Evolutionary conservation across 1,140 invertebrate species (phyloP).

Genomic region (Papilio polyxenes): DNA sequence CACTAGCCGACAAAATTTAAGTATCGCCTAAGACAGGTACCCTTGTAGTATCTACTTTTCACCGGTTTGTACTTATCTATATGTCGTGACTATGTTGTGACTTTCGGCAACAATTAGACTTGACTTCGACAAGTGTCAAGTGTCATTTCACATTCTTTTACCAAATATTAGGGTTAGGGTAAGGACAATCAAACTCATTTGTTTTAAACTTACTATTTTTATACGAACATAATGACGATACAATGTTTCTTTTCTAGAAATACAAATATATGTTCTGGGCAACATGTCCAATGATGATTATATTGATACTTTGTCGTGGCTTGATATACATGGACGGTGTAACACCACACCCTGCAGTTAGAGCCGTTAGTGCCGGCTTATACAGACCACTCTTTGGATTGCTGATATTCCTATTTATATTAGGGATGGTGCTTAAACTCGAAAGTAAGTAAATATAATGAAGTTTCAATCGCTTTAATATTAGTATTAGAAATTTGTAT

Average conservation of each 20-base stretch:
- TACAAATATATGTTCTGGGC: constrained; percentile 38
- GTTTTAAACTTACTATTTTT: too few relatives aligned
- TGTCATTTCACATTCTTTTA: too few relatives aligned
- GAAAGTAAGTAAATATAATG: not conserved
- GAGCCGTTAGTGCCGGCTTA: not conserved
- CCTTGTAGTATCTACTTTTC: too few relatives aligned
- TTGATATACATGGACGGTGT: not conserved
- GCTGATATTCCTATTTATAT: not conserved
- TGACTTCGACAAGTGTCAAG: too few relatives aligned
- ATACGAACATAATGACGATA: not conserved
- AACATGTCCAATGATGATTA: not conserved
- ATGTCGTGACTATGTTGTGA: too few relatives aligned
- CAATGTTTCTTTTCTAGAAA: constrained; percentile 40
- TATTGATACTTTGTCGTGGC: not conserved
- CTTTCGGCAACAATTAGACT: too few relatives aligned
- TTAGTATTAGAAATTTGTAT: too few relatives aligned
- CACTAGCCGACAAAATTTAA: too few relatives aligned
- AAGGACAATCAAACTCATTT: too few relatives aligned
- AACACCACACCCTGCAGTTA: not conserved
- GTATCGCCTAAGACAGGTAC: too few relatives aligned
- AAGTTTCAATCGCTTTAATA: not conserved
- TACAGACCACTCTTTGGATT: not conserved
- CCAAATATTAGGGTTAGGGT: too few relatives aligned
- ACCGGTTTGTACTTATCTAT: too few relatives aligned
- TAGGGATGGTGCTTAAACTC: constrained; percentile 11